Conservation (phyloP, 1,140 invertebrate genomes). For the Berghia stephanieae region DNA sequence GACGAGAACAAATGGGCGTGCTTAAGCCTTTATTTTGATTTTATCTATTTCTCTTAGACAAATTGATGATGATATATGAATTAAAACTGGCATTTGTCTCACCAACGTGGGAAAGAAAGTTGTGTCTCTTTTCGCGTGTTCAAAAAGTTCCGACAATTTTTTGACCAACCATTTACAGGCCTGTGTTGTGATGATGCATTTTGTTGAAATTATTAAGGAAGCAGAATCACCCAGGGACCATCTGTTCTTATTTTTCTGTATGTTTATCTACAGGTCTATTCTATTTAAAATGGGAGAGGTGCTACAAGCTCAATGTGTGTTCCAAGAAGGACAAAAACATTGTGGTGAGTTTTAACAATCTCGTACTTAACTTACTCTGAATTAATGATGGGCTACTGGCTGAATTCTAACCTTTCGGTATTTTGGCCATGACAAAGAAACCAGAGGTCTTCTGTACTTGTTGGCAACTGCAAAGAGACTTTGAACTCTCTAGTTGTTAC, state of each 20-base stretch:
- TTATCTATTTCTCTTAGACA: too few relatives aligned
- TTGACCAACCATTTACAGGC: too few relatives aligned
- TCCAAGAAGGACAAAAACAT: constrained; percentile 44
- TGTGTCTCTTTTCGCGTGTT: too few relatives aligned
- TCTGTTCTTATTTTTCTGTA: background rate
- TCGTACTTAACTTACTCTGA: background rate
- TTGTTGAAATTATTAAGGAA: too few relatives aligned
- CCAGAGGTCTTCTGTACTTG: background rate
- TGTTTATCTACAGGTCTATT: constrained; percentile 46
- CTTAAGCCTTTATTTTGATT: too few relatives aligned
- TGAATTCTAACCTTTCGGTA: background rate
- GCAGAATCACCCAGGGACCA: background rate
- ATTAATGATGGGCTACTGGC: background rate
- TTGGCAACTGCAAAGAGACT: background rate
- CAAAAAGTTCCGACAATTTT: too few relatives aligned
- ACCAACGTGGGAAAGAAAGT: too few relatives aligned
- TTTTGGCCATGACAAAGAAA: background rate
- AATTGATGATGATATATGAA: too few relatives aligned
- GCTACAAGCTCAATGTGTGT: constrained; percentile 46
- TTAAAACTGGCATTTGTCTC: too few relatives aligned
- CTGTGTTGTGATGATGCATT: too few relatives aligned
- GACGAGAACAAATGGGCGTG: too few relatives aligned
- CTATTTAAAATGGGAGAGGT: constrained; percentile 50
- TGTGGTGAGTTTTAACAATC: constrained; percentile 47
- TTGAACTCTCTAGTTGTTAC: too few relatives aligned